Base-by-base conservation (phyloP, 2,888 invertebrate genomes). In the Andrena haemorrhoa region DNA sequence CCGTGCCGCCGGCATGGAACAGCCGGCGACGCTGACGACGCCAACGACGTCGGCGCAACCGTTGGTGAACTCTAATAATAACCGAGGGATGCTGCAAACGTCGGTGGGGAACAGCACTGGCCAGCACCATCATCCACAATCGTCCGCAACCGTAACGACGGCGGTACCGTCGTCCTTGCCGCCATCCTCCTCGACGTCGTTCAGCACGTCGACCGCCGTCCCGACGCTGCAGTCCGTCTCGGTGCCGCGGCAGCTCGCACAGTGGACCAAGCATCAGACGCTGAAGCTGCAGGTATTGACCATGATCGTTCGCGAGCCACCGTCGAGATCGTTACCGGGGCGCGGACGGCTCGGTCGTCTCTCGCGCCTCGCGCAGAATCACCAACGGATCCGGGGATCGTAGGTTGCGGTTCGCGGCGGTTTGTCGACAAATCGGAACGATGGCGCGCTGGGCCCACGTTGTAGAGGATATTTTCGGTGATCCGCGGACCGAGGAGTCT, bases 231-330 rank as follows among this genome's bases (percentile, higher is more conserved):
- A 83, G 74, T 85, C 88, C 77, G 91, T 92, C 85, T 90, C 90
- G 83, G 92, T 91, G 80, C 91, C 91, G 82, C 91, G 90, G 66
- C 91, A 91, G 83, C 89, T 88, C 88, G 92, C 92, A 70, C 93
- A 93, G 91, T 93, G 93, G 93, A 93, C 92, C 75, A 93, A 93
- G 87, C 93, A 93, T 85, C 93, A 93, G 79, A 93, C 93, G 84
- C 92, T 92, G 80, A 92, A 91, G 89, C 91, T 93, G 78, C 93
- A 93, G 93, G 93, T 93, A 92, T 79, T 47, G 66, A 53, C 16
- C n/a, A 23, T 41, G 56, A 58, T 31, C 66, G 23, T 33, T 10
- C 49, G 6, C 35, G 26, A 51, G 10, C 51, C 56, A 10, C 12
- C 33, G 6, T 49, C 33, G 20, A 10, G 73, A 60, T 31, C 29